phyloP scores from a whole-genome alignment of 2,113 vertebrate genomes.

The Pantherophis guttatus region DNA sequence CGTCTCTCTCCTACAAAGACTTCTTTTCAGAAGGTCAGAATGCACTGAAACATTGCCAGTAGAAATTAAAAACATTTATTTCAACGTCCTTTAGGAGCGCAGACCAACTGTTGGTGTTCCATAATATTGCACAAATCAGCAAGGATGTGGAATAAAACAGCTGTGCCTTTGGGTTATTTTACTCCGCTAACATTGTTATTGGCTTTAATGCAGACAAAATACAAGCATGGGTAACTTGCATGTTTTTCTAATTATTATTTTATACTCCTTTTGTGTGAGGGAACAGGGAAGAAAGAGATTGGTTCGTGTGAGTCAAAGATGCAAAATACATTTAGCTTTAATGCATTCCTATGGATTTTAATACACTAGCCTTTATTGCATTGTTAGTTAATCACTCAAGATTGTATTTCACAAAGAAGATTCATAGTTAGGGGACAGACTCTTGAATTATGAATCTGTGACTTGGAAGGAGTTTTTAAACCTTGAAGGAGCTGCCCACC shows the following conservation, averaged over 20 bases:
- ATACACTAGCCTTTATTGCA: not conserved
- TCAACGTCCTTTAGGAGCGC: conserved; percentile 65
- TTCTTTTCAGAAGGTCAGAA: conserved; percentile 59
- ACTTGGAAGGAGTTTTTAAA: not conserved
- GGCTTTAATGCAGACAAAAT: conserved; percentile 51
- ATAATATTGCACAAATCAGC: conserved; percentile 64
- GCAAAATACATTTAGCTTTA: not conserved
- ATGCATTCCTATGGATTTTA: not conserved
- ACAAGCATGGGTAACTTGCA: conserved; percentile 44
- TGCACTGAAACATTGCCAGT: conserved; percentile 54
- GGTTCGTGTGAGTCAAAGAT: not conserved
- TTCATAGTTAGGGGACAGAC: not conserved
- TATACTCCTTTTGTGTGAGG: not conserved
- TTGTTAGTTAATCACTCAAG: not conserved
- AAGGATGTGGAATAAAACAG: conserved; percentile 69
- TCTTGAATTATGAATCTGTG: not conserved
- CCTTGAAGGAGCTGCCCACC: not conserved
- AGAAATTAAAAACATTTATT: conserved; percentile 69
- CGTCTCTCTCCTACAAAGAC: conserved; percentile 49
- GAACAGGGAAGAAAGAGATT: no score
- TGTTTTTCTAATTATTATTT: conserved; percentile 31
- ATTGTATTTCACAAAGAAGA: not conserved
- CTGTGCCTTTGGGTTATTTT: conserved; percentile 63
- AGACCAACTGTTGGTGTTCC: conserved; percentile 67
- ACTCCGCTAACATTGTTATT: conserved; percentile 48